Base-by-base conservation (phyloP, 2,113 vertebrate species). In the Oreotrochilus melanogaster region DNA sequence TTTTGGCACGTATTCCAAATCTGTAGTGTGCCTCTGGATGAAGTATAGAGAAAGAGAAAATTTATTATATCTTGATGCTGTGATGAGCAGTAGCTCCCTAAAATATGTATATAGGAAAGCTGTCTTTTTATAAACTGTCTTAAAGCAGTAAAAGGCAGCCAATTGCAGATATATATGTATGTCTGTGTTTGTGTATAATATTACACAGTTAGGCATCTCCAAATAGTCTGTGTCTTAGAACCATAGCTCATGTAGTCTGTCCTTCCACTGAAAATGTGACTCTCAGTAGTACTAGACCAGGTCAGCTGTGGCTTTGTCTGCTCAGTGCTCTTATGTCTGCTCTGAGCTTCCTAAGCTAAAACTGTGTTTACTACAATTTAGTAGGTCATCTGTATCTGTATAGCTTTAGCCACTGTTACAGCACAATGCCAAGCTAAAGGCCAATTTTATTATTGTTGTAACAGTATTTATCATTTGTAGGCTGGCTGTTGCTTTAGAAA, bases 161-260 rank as follows among this genome's bases (percentile, higher is more conserved):
- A 50, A 0, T 2, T 64, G 33, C 37, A 14, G 54, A 28, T 39
- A 10, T 37, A 0, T 35, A 6, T 18, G 4, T 50, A 1, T 72
- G 14, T 48, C 7, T 31, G 19, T 71, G 14, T 48, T 6, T 31
- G 23, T 71, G 5, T 61, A 11, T 57, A 51, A 58, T 0, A 0
- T 43, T 50, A 24, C 9, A 25, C 19, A 43, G 3, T 23, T 25
- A 61, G 37, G 4, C 31, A 22, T 30, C 16, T 48, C 27, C 51
- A 71, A 7, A 14, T 58, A 18, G 11, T 78, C 43, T 33, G n/a
- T 45, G 37, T 45, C 24, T 45, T 42, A 21, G 64, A 73, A 43
- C 27, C 6, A 8, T 11, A 28, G 42, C 27, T 21, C n/a, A 4
- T 25, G 11, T 31, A 60, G 56, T 51, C 30, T 14, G 18, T 72